phyloP scores from a whole-genome alignment of 2,888 invertebrate species.

The Parelbella ahira region DNA sequence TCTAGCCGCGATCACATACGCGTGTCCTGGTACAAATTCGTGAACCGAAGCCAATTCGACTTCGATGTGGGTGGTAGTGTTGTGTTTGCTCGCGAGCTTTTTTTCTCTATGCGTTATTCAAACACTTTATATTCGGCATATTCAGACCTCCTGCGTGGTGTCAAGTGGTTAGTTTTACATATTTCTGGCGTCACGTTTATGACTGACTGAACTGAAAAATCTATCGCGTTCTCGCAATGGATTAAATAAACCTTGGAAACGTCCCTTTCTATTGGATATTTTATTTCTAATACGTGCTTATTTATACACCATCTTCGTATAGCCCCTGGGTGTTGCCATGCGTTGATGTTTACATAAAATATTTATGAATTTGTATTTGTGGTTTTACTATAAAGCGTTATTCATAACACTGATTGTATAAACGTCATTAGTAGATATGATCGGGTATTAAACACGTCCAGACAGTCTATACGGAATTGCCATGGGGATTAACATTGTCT shows the following conservation, averaged over 20 bases:
- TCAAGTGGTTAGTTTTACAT: slow-evolving; percentile 12
- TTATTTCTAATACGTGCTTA: no score
- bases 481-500: slow-evolving; percentile 36
- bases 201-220: no score
- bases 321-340: no score
- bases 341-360: no score
- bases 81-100: slow-evolving; percentile 32
- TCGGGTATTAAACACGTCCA: slow-evolving; percentile 3
- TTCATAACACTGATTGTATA: no score
- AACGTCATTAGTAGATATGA: no score
- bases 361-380: no score
- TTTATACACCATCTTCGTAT: no score
- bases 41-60: slow-evolving; percentile 48
- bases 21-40: slow-evolving; percentile 40
- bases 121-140: slow-evolving; percentile 54
- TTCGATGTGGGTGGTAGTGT: slow-evolving; percentile 59
- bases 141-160: slow-evolving; percentile 66
- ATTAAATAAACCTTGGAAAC: no score
- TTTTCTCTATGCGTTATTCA: slow-evolving; percentile 46
- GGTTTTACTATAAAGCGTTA: no score
- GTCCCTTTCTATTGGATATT: no score
- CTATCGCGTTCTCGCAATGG: no score
- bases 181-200: slow-evolving; percentile 5
- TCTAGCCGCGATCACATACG: slow-evolving; percentile 37
- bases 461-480: slow-evolving; percentile 26